Evolutionary conservation across 2,888 invertebrate genomes (phyloP), one percentile per base, ranked within the genome.

Genomic region (Lycophotia porphyrea): DNA sequence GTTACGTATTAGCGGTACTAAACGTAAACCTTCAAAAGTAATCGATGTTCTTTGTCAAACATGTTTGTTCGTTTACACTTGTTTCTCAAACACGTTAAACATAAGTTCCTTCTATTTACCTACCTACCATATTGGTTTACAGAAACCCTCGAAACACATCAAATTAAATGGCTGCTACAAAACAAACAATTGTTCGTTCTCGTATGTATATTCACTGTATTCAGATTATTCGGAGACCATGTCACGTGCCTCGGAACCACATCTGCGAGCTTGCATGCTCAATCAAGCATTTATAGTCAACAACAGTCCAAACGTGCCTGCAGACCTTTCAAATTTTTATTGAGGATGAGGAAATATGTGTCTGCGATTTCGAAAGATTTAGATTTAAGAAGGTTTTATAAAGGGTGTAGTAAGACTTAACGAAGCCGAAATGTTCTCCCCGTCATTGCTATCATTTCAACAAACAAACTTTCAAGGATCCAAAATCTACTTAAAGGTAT

Each of bases 261-360:
- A 86, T 86, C 86, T 86, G 81, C 39, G 71, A 65, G 68, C 66
- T 85, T 74, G 81, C 81, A 78, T 80, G 79, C 69, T 78, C 88
- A 87, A 87, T 87, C 88, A 87, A 84, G 76, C 83, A 80, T 88
- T 81, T 79, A 84, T 74, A 87, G 80, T 81, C 84, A 87, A 86
- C 83, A 85, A 76, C 60, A 60, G 63, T 42, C 15, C 61, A 39
- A 60, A 85, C 83, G 85, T 86, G 84, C 24, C 58, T 63, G 60
- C 34, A 77, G 65, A 76, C 64, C 55, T 66, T 74, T 78, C 42
- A 64, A 70, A 58, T 15, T 82, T 82, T 65, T 80, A 55, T 76
- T 66, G 21, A 27, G 52, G 9, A 55, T 63, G n/a, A 71, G 8
- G 75, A 72, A 76, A 76, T 74, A 80, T 73, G 60, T 71, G 47